Conservation (phyloP, 2,113 vertebrate genomes). For the Sus scrofa region T2T-Sscrofa CM000825.6:81180501-81181000, state of each 20-base stretch:
- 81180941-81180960: background rate
- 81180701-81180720: accelerated
- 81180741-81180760: accelerated
- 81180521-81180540: too few relatives aligned
- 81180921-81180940: background rate
- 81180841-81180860: background rate
- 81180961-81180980: background rate
- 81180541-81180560: too few relatives aligned
- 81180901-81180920: background rate
- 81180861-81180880: background rate
- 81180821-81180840: background rate
- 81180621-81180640: background rate
- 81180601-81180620: background rate
- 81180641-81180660: background rate
- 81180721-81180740: too few relatives aligned
- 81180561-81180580: too few relatives aligned
- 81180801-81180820: background rate
- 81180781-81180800: background rate
- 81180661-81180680: too few relatives aligned
- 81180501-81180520: too few relatives aligned
- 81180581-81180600: background rate
- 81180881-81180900: too few relatives aligned
- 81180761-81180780: background rate
- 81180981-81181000: background rate
- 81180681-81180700: background rate